Base-by-base conservation (phyloP, 2,797 vertebrate genomes). In the Tenualosa thibaudeaui region DNA sequence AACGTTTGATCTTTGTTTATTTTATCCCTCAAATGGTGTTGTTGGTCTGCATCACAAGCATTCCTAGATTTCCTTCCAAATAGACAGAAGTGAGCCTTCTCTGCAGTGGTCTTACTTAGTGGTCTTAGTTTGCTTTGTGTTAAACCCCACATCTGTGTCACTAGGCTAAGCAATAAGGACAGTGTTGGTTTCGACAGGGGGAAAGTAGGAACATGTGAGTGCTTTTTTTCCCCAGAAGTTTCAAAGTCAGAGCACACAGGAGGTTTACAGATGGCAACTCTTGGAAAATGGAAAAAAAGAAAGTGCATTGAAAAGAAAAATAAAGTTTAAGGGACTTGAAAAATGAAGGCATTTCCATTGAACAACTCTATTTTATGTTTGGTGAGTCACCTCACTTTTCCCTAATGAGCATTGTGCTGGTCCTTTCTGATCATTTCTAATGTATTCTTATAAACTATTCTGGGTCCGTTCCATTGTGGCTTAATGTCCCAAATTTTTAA, bases 21-120 rank as follows among this genome's bases (percentile, higher is more conserved):
- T 22, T 46, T 17, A 22, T 78, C 37, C 37, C 1, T 78, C 43
- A 17, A 17, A 46, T 46, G 37, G 7, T 19, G 71, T 19, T 78
- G 17, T 78, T 78, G 40, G 43, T 78, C 71, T 78, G 71, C 71
- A 19, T 46, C 71, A 78, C 40, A 22, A 46, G 40, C 71, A 78
- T 17, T 78, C 37, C 22, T 46, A 19, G 37, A 46, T 78, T 78
- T n/a, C 40, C 40, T 6, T 19, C 40, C 5, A 58, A 58, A 58
- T 58, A 58, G 19, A 58, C 56, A 58, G 22, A 56, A 19, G 53
- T 19, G 53, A 56, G 13, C 2, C 3, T 13, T 75, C 37, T 75
- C 37, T 75, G 37, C 37, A n/a, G n/a, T n/a, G n/a, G 19, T 43
- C 40, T 22, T 5, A 78, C 40, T 22, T 5, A 78, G 40, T 40